Evolutionary conservation across 2,888 invertebrate species (phyloP), one percentile per base, ranked within the genome.

Genomic region (Aphelenchoides bicaudatus): DNA sequence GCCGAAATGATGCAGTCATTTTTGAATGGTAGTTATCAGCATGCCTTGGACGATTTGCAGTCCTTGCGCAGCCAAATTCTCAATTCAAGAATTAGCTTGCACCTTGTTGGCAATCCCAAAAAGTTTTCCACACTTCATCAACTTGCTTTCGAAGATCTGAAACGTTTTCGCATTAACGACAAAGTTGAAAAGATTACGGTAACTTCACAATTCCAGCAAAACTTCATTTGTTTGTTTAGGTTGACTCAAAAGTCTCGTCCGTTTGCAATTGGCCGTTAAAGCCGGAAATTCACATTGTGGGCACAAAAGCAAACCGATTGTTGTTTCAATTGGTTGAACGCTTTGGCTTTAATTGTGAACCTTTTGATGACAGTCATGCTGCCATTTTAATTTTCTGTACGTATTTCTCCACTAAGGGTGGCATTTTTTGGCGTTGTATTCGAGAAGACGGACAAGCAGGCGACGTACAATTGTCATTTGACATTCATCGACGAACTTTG

Each of bases 11-110:
- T 8, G 10, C 43, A 25, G 6, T 19, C 8, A 6, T 25, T 43
- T n/a, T 10, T 21, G 23, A 21, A 43, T 10, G 23, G n/a, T 6
- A 21, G 10, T 25, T 25, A n/a, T 6, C 16, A 43, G 23, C 43
- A n/a, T 19, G 43, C 25, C 21, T 21, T 43, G 43, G 43, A 43
- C 8, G 43, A 43, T n/a, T n/a, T 43, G 43, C 16, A 43, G 21
- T 6, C 23, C 21, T n/a, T 43, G 23, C 43, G 43, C 16, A 19
- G 23, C 10, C 43, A 43, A 21, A 43, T 43, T n/a, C 43, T 43
- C 10, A 43, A 43, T 25, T 6, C 43, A 8, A 10, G 21, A n/a
- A 10, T 43, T 6, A 21, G 23, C 23, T n/a, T 43, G 43, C 43
- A 43, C 23, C 6, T 43, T 19, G 25, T 43, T n/a, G 43, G 43